A percentile compares a stretch with the other conserved stretches of the same genome.
phyloP scores from a whole-genome alignment of 2,888 invertebrate genomes.

The Celastrina argiolus region DNA sequence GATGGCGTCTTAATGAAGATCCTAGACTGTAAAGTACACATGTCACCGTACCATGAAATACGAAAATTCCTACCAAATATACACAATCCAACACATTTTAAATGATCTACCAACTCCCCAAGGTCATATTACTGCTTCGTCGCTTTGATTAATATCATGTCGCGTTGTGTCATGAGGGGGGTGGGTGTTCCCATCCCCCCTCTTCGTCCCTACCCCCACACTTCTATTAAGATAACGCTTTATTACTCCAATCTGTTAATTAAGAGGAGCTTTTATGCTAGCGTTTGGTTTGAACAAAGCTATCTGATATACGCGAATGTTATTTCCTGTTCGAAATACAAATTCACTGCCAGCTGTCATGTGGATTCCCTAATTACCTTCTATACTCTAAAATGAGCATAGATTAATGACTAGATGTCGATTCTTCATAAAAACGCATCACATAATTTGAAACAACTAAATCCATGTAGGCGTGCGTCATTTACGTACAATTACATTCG shows the following conservation, averaged over 20 bases:
- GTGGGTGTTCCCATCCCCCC: not conserved
- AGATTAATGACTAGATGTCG: too few species aligned
- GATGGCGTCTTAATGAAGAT: too few species aligned
- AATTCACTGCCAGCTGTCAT: not conserved
- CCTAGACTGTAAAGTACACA: too few species aligned
- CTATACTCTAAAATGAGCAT: not conserved
- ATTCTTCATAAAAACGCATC: too few species aligned
- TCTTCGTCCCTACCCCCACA: not conserved
- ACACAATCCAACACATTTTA: conserved; percentile 10
- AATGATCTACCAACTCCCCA: conserved; percentile 18
- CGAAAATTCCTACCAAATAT: too few species aligned
- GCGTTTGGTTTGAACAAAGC: conserved; percentile 18
- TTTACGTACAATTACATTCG: too few species aligned
- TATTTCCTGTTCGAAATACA: conserved; percentile 8
- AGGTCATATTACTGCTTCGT: conserved; percentile 19
- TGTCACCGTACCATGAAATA: too few species aligned
- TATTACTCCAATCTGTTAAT: conserved; percentile 21
- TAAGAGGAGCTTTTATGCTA: conserved; percentile 13
- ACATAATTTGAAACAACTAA: too few species aligned
- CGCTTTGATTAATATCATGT: conserved; percentile 23
- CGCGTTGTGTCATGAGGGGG: too few species aligned
- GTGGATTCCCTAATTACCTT: not conserved
- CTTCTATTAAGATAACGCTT: conserved; percentile 20
- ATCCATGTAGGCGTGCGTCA: too few species aligned
- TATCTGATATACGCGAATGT: conserved; percentile 3